phyloP scores from a whole-genome alignment of 1,140 invertebrate genomes.

The Trypoxylus dichotomus region DNA sequence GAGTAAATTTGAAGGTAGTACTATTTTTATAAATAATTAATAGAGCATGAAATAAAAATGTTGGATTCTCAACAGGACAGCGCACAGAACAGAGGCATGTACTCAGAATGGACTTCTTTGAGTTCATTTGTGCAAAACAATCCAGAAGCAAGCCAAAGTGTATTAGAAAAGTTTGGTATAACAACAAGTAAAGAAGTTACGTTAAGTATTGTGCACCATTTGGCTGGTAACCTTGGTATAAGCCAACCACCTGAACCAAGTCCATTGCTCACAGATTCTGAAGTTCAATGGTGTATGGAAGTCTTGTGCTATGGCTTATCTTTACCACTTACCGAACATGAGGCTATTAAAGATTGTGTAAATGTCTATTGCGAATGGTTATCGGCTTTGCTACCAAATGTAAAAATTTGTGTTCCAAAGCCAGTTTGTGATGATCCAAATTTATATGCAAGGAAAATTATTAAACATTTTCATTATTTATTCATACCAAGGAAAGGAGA shows the following conservation, averaged over 20 bases:
- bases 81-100: conserved; percentile 69
- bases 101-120: conserved; percentile 83
- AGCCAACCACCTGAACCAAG: conserved; percentile 76
- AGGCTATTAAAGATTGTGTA: conserved; percentile 93
- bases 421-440: conserved; percentile 89
- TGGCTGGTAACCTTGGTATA: conserved; percentile 76
- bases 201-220: conserved; percentile 77
- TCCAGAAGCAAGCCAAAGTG: conserved; percentile 70
- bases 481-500: conserved; percentile 92
- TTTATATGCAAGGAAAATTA: conserved; percentile 87
- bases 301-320: conserved; percentile 92
- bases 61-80: conserved; percentile 51
- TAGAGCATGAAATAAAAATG: neutral
- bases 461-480: conserved; percentile 91
- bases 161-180: conserved; percentile 83
- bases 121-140: conserved; percentile 65
- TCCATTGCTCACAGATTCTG: conserved; percentile 72
- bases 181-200: conserved; percentile 80
- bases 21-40: conserved; percentile 31
- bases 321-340: conserved; percentile 86
- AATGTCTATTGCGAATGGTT: conserved; percentile 98
- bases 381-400: conserved; percentile 77
- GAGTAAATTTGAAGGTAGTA: conserved; percentile 69
- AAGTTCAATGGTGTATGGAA: conserved; percentile 90
- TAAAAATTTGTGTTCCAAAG: conserved; percentile 81